Evolutionary conservation across 2,113 vertebrate species (phyloP).

Genomic region (Callorhinus ursinus): DNA sequence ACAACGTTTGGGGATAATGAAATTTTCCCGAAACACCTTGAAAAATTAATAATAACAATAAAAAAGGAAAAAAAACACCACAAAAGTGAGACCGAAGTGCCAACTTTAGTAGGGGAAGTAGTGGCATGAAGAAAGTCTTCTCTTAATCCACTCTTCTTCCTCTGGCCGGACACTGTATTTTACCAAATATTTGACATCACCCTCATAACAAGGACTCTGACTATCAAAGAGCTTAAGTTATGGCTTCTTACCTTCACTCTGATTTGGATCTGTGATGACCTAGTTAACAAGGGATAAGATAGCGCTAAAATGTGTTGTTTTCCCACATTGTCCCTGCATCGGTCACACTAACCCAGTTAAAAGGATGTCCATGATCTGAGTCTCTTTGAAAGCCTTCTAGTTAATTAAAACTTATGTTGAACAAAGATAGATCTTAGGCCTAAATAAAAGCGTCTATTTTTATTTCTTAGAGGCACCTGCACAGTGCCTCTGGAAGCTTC

Average conservation of each 20-base stretch:
- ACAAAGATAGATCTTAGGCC: background rate
- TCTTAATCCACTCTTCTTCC: background rate
- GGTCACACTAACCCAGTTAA: background rate
- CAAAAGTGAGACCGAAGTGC: background rate
- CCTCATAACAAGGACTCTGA: background rate
- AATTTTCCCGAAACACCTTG: background rate
- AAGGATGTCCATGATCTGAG: background rate
- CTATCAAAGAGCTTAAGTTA: background rate
- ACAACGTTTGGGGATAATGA: background rate
- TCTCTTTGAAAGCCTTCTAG: background rate
- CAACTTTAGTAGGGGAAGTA: background rate
- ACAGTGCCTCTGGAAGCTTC: background rate
- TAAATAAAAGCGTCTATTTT: conserved; percentile 26
- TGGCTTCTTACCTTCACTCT: background rate
- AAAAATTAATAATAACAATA: background rate
- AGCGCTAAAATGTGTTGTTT: background rate
- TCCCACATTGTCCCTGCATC: background rate
- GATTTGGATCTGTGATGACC: background rate
- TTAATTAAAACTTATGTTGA: background rate
- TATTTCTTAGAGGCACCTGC: background rate
- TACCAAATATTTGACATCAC: background rate
- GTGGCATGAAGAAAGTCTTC: background rate
- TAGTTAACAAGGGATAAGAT: background rate
- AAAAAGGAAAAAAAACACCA: background rate
- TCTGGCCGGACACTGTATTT: background rate